phyloP scores from a whole-genome alignment of 2,888 invertebrate genomes.

The Sarcophaga subvicina region DNA sequence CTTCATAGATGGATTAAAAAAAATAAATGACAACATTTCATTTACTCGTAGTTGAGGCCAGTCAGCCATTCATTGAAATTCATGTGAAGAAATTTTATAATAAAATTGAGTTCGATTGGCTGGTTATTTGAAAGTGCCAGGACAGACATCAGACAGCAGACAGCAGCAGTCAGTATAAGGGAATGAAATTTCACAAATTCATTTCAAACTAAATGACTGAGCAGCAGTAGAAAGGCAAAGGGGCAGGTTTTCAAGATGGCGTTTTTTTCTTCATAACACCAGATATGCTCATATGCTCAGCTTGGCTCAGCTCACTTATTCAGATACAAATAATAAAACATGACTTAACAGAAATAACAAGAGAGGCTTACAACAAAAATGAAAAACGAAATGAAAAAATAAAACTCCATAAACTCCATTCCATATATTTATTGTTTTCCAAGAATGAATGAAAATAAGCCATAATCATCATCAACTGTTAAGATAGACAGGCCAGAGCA shows the following conservation, averaged over 20 bases:
- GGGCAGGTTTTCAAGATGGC: constrained; percentile 65
- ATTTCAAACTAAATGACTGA: constrained; percentile 23
- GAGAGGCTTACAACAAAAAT: constrained; percentile 2
- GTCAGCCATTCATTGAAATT: background rate
- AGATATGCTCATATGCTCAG: background rate
- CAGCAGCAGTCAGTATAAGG: background rate
- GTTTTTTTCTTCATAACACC: constrained; percentile 50
- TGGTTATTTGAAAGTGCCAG: constrained; percentile 52
- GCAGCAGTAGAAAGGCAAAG: constrained; percentile 39
- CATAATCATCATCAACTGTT: constrained; percentile 74
- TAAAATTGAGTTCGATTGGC: constrained; percentile 51
- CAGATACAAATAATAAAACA: constrained; percentile 17
- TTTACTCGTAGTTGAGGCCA: no score
- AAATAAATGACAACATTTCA: no score
- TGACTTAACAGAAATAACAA: constrained; percentile 61
- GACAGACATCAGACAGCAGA: no score
- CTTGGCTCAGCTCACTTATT: no score
- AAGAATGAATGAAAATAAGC: constrained; percentile 78
- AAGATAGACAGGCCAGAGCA: constrained; percentile 51
- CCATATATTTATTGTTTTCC: constrained; percentile 69
- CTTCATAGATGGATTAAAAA: no score
- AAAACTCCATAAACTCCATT: background rate
- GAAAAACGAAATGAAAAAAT: background rate
- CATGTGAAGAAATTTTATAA: constrained; percentile 38
- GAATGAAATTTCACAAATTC: constrained; percentile 30